Conservation (phyloP, 2,888 invertebrate genomes). For the Cybosia mesomella region DNA sequence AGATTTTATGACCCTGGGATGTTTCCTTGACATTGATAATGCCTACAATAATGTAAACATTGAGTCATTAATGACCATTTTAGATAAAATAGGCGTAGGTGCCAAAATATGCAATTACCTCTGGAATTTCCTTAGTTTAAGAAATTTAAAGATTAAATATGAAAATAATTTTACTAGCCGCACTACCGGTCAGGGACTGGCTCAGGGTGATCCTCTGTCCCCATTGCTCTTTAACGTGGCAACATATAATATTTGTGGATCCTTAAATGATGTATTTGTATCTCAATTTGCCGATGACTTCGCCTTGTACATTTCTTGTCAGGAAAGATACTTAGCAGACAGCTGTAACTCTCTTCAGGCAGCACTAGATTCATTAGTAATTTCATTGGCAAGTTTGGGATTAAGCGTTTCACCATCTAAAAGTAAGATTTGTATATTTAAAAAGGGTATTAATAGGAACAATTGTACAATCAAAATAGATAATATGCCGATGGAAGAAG, state of each 20-base stretch:
- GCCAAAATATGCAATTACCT: slow-evolving; percentile 15
- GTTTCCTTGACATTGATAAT: too few species aligned
- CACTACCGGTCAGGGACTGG: slow-evolving; percentile 27
- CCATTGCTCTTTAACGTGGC: slow-evolving; percentile 47
- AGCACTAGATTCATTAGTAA: slow-evolving; percentile 3
- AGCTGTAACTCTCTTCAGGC: background rate
- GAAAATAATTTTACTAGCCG: background rate
- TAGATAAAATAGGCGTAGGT: slow-evolving; percentile 10
- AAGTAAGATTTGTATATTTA: slow-evolving; percentile 18
- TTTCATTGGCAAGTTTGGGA: slow-evolving; percentile 12
- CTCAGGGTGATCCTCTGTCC: slow-evolving; percentile 47
- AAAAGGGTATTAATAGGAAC: slow-evolving; percentile 19
- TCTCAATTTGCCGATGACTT: slow-evolving; percentile 42
- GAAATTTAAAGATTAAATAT: slow-evolving; percentile 7
- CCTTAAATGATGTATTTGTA: slow-evolving; percentile 22
- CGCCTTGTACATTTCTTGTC: too few species aligned
- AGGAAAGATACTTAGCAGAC: background rate
- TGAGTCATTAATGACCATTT: background rate
- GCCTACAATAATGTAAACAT: slow-evolving; percentile 6
- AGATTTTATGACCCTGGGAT: slow-evolving; percentile 9
- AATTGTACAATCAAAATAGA: background rate
- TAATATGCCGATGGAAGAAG: background rate
- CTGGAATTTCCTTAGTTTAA: slow-evolving; percentile 6
- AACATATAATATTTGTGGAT: slow-evolving; percentile 26
- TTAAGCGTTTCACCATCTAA: slow-evolving; percentile 18